A percentile compares a stretch with the other conserved stretches of the same genome.
Conservation (phyloP, 1,140 invertebrate genomes). For the Drosophila sp. region DNA sequence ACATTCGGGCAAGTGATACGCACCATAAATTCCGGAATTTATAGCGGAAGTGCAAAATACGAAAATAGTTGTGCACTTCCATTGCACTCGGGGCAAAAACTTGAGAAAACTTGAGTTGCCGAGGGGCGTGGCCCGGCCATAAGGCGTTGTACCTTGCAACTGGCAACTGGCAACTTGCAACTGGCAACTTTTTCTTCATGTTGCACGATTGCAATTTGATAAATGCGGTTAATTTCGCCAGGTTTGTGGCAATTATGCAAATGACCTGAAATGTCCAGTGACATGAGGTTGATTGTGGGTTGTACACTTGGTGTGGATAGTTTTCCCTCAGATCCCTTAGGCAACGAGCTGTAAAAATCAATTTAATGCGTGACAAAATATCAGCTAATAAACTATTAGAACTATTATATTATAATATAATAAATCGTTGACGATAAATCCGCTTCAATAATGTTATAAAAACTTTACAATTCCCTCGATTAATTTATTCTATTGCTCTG, state of each 20-base stretch:
- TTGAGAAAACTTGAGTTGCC: slow-evolving; percentile 25
- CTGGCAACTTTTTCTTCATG: slow-evolving; percentile 18
- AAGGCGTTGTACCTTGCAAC: slow-evolving; percentile 9
- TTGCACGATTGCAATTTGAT: slow-evolving; percentile 56
- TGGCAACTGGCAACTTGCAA: background rate
- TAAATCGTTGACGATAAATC: slow-evolving; percentile 19
- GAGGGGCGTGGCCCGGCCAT: background rate
- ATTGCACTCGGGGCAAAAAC: slow-evolving; percentile 52
- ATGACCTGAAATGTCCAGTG: slow-evolving; percentile 24
- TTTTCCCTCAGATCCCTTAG: background rate
- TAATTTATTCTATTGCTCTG: background rate
- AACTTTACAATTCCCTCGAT: slow-evolving; percentile 2
- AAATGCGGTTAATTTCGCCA: slow-evolving; percentile 67
- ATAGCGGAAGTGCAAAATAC: slow-evolving; percentile 80
- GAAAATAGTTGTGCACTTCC: slow-evolving; percentile 69
- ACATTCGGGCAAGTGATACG: slow-evolving; percentile 75
- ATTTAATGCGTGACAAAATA: slow-evolving; percentile 55
- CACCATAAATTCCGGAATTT: slow-evolving; percentile 77
- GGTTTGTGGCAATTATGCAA: slow-evolving; percentile 69
- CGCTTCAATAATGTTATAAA: background rate
- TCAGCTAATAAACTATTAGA: slow-evolving; percentile 31
- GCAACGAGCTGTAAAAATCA: slow-evolving; percentile 54
- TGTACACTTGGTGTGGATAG: background rate
- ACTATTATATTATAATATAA: too few species aligned
- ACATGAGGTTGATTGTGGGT: background rate